phyloP scores from a whole-genome alignment of 2,113 vertebrate genomes.

The Campylomormyrus numenius region DNA sequence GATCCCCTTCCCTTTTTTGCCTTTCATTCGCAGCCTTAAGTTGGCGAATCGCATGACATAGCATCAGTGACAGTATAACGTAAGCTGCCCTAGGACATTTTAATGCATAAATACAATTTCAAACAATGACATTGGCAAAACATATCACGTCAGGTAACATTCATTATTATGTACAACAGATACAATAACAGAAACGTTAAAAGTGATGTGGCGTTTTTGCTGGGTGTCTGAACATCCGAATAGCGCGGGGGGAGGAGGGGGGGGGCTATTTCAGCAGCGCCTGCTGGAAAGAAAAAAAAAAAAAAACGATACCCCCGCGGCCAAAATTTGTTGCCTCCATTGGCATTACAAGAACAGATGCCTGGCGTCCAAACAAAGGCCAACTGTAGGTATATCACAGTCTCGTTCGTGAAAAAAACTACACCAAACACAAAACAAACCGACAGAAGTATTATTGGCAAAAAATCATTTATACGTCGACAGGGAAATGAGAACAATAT shows the following conservation, averaged over 20 bases:
- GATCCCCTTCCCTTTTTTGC: constrained; percentile 42
- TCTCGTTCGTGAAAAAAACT: neutral
- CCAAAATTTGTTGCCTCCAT: neutral
- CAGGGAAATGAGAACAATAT: constrained; percentile 11
- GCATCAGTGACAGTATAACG: constrained; percentile 60
- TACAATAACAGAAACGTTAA: constrained; percentile 56
- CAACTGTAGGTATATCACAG: constrained; percentile 9
- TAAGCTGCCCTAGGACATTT: constrained; percentile 76
- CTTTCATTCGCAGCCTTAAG: constrained; percentile 68
- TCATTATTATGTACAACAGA: constrained; percentile 64
- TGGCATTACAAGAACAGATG: neutral
- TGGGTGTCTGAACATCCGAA: constrained; percentile 47
- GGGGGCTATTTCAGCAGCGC: neutral
- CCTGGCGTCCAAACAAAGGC: neutral
- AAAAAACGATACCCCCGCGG: neutral
- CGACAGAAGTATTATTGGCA: constrained; percentile 3
- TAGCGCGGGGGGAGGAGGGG: neutral
- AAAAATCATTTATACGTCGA: constrained; percentile 13
- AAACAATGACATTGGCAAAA: constrained; percentile 70
- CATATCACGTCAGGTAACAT: constrained; percentile 35
- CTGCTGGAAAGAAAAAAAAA: neutral
- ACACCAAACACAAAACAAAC: constrained; percentile 4
- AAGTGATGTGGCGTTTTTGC: constrained; percentile 57
- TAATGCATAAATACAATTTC: constrained; percentile 74
- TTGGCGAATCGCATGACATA: constrained; percentile 30